phyloP scores from a whole-genome alignment of 2,888 invertebrate species.

The Dysmachus trigonus region DNA sequence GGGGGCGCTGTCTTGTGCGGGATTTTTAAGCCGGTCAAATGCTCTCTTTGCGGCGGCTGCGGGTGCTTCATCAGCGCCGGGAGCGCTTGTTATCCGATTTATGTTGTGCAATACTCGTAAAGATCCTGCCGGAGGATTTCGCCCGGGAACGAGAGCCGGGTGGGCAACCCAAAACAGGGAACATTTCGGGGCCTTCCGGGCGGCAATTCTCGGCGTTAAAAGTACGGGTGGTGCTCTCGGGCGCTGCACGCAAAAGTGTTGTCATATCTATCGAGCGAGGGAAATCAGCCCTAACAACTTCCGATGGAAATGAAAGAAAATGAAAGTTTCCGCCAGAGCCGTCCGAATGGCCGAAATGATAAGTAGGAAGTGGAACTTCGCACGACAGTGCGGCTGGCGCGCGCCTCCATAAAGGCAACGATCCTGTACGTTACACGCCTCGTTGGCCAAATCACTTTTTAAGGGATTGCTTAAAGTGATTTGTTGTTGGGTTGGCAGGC shows the following conservation, averaged over 20 bases:
- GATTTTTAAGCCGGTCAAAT: background rate
- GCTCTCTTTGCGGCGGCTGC: background rate
- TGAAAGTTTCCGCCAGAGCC: slow-evolving; percentile 38
- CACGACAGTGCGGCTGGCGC: background rate
- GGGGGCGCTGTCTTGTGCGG: background rate
- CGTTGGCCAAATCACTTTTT: background rate
- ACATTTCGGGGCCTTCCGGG: slow-evolving; percentile 2
- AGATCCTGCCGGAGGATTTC: background rate
- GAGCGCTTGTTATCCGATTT: background rate
- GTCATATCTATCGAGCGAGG: slow-evolving; percentile 43
- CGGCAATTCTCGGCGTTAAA: slow-evolving; percentile 1
- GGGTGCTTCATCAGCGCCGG: background rate
- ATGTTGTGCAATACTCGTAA: background rate
- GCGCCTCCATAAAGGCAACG: background rate
- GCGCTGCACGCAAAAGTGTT: slow-evolving; percentile 40
- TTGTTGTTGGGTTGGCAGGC: background rate
- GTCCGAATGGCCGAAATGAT: slow-evolving; percentile 26
- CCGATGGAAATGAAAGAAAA: slow-evolving; percentile 43
- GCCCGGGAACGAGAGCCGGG: background rate
- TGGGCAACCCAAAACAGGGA: background rate
- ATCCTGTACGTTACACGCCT: background rate
- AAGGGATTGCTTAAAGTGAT: background rate
- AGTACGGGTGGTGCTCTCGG: background rate
- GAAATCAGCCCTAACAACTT: slow-evolving; percentile 44
- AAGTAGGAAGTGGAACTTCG: slow-evolving; percentile 24